Conservation (phyloP, 2,113 vertebrate species). For the Nothobranchius kuhntae region DNA sequence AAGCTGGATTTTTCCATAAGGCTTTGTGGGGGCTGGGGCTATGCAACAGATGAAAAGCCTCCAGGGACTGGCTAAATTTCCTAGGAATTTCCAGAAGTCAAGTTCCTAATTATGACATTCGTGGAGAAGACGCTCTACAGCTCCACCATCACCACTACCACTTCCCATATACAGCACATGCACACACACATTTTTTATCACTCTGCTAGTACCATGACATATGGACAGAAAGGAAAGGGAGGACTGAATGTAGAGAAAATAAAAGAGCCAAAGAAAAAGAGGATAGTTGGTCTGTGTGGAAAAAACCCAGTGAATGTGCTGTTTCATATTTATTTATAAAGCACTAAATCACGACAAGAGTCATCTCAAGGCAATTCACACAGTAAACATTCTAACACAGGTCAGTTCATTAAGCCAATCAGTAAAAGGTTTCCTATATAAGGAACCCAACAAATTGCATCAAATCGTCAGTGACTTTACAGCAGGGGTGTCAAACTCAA, state of each 20-base stretch:
- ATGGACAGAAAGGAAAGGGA: constrained; percentile 20
- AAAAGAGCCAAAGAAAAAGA: background rate
- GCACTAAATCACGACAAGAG: too few relatives aligned
- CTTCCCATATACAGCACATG: background rate
- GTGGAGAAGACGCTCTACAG: constrained; percentile 44
- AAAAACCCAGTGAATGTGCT: background rate
- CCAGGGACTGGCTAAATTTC: constrained; percentile 61
- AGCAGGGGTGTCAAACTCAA: too few relatives aligned
- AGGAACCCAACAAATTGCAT: too few relatives aligned
- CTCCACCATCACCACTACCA: background rate
- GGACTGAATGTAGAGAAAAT: constrained; percentile 7
- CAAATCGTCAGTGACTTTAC: too few relatives aligned
- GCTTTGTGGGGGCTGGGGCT: constrained; percentile 57
- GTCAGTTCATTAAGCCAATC: too few relatives aligned
- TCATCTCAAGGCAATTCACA: too few relatives aligned
- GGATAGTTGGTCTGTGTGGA: background rate
- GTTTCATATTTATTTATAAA: too few relatives aligned
- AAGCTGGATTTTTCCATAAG: constrained; percentile 75
- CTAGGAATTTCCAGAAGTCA: constrained; percentile 75
- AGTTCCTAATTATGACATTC: constrained; percentile 77
- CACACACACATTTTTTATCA: constrained; percentile 23
- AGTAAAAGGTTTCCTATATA: too few relatives aligned
- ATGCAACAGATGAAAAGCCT: constrained; percentile 72
- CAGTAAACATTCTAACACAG: too few relatives aligned
- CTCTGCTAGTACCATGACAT: constrained; percentile 22